Base-by-base conservation (phyloP, 2,888 invertebrate species). In the Hydroisotoma schaefferi region DNA sequence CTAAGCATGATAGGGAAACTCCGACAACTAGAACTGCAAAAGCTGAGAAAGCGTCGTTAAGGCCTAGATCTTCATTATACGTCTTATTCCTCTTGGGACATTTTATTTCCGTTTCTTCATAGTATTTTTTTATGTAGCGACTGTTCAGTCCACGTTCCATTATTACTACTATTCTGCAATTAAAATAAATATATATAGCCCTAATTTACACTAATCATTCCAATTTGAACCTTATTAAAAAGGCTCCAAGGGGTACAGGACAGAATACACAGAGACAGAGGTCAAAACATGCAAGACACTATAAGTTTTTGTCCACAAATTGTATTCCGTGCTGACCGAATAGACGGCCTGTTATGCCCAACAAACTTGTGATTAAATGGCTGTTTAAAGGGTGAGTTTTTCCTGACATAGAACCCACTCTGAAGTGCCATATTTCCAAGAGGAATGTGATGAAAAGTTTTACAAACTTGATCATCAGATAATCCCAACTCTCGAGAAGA, bases 121-220 rank as follows among this genome's bases (percentile, higher is more conserved):
- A 63, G 25, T 60, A 55, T 20, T 48, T 55, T 10, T 22, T 12
- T 0, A 63, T 44, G 28, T 60, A 60, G 26, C 57, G 54, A 6
- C 12, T 15, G 29, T 57, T 63, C n/a, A 63, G 46, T 15, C 63
- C 63, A 38, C 57, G 33, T 27, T 63, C 63, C 63, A 63, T 63
- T 1, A 59, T 43, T 25, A 57, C 46, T 12, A 63, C 2, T 18
- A 60, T 18, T 20, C 63, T 63, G 28, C 26, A 53, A 46, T 15
- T n/a, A 26, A 27, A 25, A 33, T 22, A 18, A 28, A 20, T 26
- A 10, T 18, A 25, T 6, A 40, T 20, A 38, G 12, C 8, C 10
- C 20, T 22, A 46, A 28, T 37, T 52, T 6, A 25, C 27, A 44
- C 26, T 25, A 8, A 49, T 27, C 20, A 12, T 15, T 23, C 20